These are phyloP conservation scores for Muscina levida DNA, from an alignment of 2,888 invertebrate genomes.

Conservation along the genomic window DNA sequence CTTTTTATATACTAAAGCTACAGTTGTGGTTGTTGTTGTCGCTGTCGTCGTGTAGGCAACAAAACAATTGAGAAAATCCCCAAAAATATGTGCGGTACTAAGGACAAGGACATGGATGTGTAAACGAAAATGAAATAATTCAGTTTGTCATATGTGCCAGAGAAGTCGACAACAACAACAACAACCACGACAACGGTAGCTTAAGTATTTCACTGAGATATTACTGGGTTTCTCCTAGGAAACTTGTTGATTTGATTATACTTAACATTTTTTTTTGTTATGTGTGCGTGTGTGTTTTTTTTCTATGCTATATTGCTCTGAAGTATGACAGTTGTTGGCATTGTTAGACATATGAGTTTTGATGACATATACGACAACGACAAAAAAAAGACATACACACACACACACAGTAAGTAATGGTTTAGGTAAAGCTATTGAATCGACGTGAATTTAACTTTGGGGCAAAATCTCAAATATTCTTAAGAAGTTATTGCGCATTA, in stretches of 20 bases:
- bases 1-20: constrained; percentile 22
- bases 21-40: not conserved
- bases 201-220: not conserved
- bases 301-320: no score
- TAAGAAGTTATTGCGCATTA: no score
- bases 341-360: no score
- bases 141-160: not conserved
- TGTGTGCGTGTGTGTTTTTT: no score
- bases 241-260: constrained; percentile 9
- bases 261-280: not conserved
- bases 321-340: no score
- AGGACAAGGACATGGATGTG: not conserved
- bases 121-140: not conserved
- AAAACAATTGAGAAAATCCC: not conserved
- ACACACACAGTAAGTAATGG: no score
- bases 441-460: no score
- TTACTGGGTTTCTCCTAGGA: not conserved
- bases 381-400: no score
- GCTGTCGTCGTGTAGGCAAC: not conserved
- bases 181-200: not conserved
- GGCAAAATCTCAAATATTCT: no score
- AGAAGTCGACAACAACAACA: not conserved
- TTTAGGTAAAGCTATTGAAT: no score
- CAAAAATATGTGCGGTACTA: not conserved
- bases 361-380: no score